Evolutionary conservation across 92 coral and sea anemone genomes (phyloP), one percentile per base, ranked within the genome.

Genomic region (Paragorgia papillata): DNA sequence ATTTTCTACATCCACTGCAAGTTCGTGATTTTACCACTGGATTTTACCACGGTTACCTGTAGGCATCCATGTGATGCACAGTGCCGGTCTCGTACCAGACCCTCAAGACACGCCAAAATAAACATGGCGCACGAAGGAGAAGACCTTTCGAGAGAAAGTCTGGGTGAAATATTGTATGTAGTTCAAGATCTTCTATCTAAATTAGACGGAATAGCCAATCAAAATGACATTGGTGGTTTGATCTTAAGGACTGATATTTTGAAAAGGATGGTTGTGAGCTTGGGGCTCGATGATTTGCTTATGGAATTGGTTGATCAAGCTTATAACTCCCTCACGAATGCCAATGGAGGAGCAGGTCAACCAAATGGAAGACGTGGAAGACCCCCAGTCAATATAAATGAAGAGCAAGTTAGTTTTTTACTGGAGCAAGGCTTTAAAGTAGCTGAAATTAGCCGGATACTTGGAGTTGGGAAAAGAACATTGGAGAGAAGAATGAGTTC

Each of bases 391-490:
- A 68, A 85, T 18, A 85, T 89, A 40, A 21, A 75, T 8, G 39
- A 69, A 34, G 90, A 89, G 61, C 88, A 88, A 57, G 54, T 82
- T 57, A 64, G 74, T 1, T 84, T 66, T 79, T 51, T 73, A 30
- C 71, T 87, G 63, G 88, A 87, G 50, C 90, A 87, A 58, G 86
- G 83, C 20, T 82, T 85, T 51, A 75, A 69, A 56, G 86, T 85
- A 65, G 61, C 71, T 1, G 79, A 80, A n/a, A 60, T 65, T 33
- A 76, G 85, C 44, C 15, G 24, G 28, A 31, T 86, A 69, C 73
- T 87, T 67, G 85, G 88, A 9, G 85, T 79, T 17, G 86, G 84
- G 37, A 71, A 87, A 44, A 18, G 90, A 27, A 86, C 85, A 33
- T 76, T 87, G 76, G 87, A 87, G 73, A 83, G 88, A n/a, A n/a